Evolutionary conservation across 1,140 invertebrate genomes (phyloP), one percentile per base, ranked within the genome.

Genomic region (Drosophila bocqueti): DNA sequence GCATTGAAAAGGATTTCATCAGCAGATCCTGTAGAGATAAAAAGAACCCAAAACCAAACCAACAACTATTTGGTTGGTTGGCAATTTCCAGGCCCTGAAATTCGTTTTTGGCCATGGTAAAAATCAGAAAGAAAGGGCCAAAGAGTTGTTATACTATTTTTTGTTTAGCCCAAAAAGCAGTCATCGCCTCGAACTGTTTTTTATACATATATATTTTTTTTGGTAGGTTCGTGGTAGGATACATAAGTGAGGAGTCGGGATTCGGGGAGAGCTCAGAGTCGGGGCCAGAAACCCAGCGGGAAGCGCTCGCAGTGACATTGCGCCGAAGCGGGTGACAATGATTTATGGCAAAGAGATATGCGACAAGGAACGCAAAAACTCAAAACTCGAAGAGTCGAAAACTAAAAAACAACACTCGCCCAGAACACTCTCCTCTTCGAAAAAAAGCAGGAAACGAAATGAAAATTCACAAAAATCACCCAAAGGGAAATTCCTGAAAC

Each of bases 311-410:
- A 92, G 81, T 92, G 90, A 92, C 90, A 92, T 91, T 92, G 82
- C 90, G 81, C 85, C 75, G 75, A 77, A 92, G 85, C 85, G 90
- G 90, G 90, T 92, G 90, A 92, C 90, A 92, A 92, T 92, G 90
- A 92, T 92, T 92, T 92, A 92, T 92, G 81, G 85, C 90, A 81
- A 91, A 80, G 85, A 92, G 90, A 92, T 92, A 92, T 78, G 78
- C 90, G 85, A 92, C 90, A 91, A 91, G 74, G 58, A 91, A 91
- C 66, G 83, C 83, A 91, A 91, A 85, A 85, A 81, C 72, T 60
- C 72, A 47, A 59, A 81, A 85, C 42, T 68, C 62, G 54, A 81
- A 79, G 66, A 79, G 81, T 60, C 34, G 31, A 59, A 84, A 73
- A 81, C 52, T 36, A 81, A 71, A 52, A 54, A 78, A 54, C 54